Base-by-base conservation (phyloP, 2,888 invertebrate genomes). In the Megamerina dolium region DNA sequence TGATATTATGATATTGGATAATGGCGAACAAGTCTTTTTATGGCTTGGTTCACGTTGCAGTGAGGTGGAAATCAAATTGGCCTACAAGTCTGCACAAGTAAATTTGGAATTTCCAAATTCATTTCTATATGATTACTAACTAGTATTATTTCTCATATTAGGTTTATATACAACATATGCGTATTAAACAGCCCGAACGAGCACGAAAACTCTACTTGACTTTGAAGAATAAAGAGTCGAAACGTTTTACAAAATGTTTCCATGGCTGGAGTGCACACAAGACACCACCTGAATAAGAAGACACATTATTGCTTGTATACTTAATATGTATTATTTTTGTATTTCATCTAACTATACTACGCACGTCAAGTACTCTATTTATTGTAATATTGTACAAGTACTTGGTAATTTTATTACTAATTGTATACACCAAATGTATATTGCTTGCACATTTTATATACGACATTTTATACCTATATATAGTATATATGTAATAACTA, bases 1-100 rank as follows among this genome's bases (percentile, higher is more conserved):
- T 69, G 99, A 99, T 72, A 96, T 99, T 27, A 99, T 99, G 99
- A 92, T 99, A 55, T 76, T 99, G 55, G 99, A 99, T 73, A 97
- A 94, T 66, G 99, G 99, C 4, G 89, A 92, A 59, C 92, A 95
- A 73, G 92, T 99, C 43, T 99, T 94, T 74, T 77, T 99, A 41
- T 99, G 99, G 99, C 79, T 97, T 42, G 99, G 99, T 9, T 84
- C 93, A 43, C 86, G 87, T 57, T 94, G 96, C 63, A 94, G 94
- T 45, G 97, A 99, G 74, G 96, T 99, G 4, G 99, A 99, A 75
- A 93, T 96, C 46, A 99, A 99, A 74, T 77, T 99, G 41, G 95
- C 97, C 0, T 95, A 91, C 68, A 97, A 99, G 75, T 96, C 96
- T 49, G 97, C 94, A 48, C 95, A 95, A 80, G 92, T 92, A 75